Evolutionary conservation across 2,888 invertebrate genomes (phyloP).

Genomic region (Sphinx pinastri): DNA sequence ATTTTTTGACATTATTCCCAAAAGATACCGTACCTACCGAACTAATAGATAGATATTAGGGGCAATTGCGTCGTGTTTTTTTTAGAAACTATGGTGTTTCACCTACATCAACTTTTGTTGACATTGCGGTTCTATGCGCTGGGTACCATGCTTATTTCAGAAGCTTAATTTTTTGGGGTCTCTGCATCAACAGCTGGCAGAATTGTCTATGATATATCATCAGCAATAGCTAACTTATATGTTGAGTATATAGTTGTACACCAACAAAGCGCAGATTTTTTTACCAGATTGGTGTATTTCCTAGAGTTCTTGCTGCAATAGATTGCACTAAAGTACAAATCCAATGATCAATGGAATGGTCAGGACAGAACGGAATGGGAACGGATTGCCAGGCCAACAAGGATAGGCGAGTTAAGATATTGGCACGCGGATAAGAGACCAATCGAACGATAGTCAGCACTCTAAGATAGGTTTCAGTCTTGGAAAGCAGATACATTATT

Average conservation of each 20-base stretch:
- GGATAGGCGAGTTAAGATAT: too few relatives aligned
- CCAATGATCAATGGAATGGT: slow-evolving; percentile 30
- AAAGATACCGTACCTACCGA: background rate
- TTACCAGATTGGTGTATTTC: slow-evolving; percentile 20
- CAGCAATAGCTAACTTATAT: slow-evolving; percentile 21
- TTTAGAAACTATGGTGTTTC: background rate
- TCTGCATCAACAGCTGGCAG: too few relatives aligned
- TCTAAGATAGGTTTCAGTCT: too few relatives aligned
- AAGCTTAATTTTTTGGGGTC: slow-evolving; percentile 23
- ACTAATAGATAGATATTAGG: background rate
- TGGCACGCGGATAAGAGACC: too few relatives aligned
- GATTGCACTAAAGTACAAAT: slow-evolving; percentile 31
- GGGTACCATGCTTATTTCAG: slow-evolving; percentile 41
- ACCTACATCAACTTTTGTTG: slow-evolving; percentile 40
- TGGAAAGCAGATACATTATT: too few relatives aligned
- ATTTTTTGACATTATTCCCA: background rate
- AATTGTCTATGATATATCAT: background rate
- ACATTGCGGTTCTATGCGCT: slow-evolving; percentile 43
- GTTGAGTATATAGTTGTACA: too few relatives aligned
- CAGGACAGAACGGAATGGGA: too few relatives aligned
- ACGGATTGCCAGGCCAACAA: too few relatives aligned
- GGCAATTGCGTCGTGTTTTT: too few relatives aligned
- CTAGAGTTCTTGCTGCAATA: slow-evolving; percentile 26
- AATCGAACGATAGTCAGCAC: too few relatives aligned
- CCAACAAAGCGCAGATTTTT: slow-evolving; percentile 1